Evolutionary conservation across 2,113 vertebrate genomes (phyloP).

Genomic region (Promerops cafer): DNA sequence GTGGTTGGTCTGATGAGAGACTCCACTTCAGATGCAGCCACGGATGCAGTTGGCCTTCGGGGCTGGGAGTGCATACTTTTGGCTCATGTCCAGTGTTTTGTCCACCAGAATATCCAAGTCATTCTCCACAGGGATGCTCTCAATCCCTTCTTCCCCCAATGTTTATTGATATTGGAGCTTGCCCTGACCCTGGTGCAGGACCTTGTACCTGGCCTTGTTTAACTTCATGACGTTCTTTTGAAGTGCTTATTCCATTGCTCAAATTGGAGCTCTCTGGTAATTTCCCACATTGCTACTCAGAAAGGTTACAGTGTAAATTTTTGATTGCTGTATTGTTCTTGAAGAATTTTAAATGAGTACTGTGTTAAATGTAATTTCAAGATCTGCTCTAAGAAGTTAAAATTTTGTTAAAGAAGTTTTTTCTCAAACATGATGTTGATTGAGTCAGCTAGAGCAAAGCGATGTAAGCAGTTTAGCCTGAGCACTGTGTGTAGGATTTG

Average conservation of each 20-base stretch:
- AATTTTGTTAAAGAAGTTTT: background rate
- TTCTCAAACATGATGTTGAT: background rate
- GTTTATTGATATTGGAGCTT: background rate
- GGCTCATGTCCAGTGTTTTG: background rate
- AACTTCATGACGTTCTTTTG: rapidly evolving
- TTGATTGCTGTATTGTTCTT: background rate
- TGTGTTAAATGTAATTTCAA: background rate
- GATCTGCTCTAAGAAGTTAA: background rate
- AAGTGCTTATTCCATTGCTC: background rate
- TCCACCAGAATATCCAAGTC: background rate
- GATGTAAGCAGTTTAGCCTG: background rate
- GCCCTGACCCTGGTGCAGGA: background rate
- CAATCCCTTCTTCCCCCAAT: background rate
- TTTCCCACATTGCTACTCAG: background rate
- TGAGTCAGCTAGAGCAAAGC: background rate
- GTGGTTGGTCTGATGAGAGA: rapidly evolving
- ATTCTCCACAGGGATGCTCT: background rate
- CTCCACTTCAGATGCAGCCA: background rate
- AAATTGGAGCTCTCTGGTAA: background rate
- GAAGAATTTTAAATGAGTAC: background rate
- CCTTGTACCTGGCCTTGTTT: background rate
- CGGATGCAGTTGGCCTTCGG: background rate
- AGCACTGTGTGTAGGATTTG: background rate
- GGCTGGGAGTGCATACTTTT: background rate
- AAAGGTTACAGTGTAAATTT: background rate